Percentiles rank a stretch among this genome's conserved stretches.
Conservation (phyloP, 2,113 vertebrate genomes). For the Lophotis ruficrista region DNA sequence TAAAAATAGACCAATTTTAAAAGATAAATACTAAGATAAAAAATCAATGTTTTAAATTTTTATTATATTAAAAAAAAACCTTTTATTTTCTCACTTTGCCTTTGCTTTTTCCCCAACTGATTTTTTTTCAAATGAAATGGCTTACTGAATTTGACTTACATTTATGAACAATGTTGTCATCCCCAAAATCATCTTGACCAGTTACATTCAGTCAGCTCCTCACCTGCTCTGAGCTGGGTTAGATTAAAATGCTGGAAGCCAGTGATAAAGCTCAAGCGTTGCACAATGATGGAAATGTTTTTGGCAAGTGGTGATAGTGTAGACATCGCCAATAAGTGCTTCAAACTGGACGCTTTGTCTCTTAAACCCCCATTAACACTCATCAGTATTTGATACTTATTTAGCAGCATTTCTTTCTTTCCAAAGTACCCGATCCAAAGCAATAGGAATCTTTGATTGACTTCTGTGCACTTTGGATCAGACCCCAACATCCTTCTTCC, state of each 20-base stretch:
- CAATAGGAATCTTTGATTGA: conserved; percentile 21
- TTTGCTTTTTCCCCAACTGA: not conserved
- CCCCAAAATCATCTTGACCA: not conserved
- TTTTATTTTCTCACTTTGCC: not conserved
- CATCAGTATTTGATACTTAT: conserved; percentile 46
- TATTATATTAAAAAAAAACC: not conserved
- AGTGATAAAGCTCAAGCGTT: conserved; percentile 35
- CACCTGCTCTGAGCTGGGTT: conserved; percentile 37
- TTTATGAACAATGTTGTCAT: not conserved
- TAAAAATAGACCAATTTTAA: not conserved
- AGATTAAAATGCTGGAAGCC: conserved; percentile 42
- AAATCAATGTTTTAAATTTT: not conserved
- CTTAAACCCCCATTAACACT: conserved; percentile 67
- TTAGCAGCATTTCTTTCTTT: conserved; percentile 45
- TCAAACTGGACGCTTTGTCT: conserved; percentile 68
- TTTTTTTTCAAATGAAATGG: not conserved
- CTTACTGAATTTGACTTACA: not conserved
- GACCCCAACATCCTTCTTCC: not conserved
- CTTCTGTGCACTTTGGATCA: conserved; percentile 32
- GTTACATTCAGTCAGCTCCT: conserved; percentile 3
- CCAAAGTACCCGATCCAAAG: not conserved
- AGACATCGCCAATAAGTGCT: conserved; percentile 72
- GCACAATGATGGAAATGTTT: conserved; percentile 67
- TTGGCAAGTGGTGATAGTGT: conserved; percentile 65
- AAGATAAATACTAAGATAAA: not conserved